A percentile compares a stretch with the other conserved stretches of the same genome.
These are phyloP conservation scores for Cacoxenus indagator DNA, from an alignment of 2,888 invertebrate species.

Conservation along the genomic window DNA sequence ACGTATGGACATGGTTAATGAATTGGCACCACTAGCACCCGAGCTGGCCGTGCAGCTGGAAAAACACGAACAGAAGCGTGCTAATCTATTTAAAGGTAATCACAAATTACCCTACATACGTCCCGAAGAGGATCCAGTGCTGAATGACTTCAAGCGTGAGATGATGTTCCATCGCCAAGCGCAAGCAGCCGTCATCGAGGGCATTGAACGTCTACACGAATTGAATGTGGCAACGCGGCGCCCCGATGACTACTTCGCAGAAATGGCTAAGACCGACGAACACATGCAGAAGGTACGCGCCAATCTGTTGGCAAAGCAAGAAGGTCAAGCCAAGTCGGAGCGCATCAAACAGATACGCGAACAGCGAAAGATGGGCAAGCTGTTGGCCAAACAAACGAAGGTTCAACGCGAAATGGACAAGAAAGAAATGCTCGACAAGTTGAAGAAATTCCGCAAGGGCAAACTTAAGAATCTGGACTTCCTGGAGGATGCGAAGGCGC, in stretches of 20 bases:
- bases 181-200: conserved; percentile 87
- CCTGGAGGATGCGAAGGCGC: conserved; percentile 77
- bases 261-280: conserved; percentile 97
- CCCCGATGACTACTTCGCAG: conserved; percentile 97
- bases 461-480: conserved; percentile 85
- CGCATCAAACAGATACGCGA: conserved; percentile 90
- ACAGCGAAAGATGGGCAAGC: conserved; percentile 93
- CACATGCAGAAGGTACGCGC: conserved; percentile 97
- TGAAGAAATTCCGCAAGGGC: conserved; percentile 93
- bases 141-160: conserved; percentile 94
- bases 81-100: conserved; percentile 77
- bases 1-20: conserved; percentile 82
- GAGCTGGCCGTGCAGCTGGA: conserved; percentile 84
- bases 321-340: conserved; percentile 88
- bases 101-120: conserved; percentile 77
- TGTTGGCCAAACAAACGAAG: conserved; percentile 86
- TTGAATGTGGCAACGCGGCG: conserved; percentile 83
- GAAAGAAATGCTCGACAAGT: conserved; percentile 89
- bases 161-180: conserved; percentile 89
- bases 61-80: conserved; percentile 80
- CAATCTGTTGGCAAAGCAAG: conserved; percentile 86
- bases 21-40: conserved; percentile 86
- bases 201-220: conserved; percentile 82
- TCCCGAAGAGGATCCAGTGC: conserved; percentile 81
- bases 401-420: conserved; percentile 91